Percentiles rank a stretch among this genome's conserved stretches.
phyloP scores from a whole-genome alignment of 2,888 invertebrate genomes.

The Trissonchulus latispiculum region DNA sequence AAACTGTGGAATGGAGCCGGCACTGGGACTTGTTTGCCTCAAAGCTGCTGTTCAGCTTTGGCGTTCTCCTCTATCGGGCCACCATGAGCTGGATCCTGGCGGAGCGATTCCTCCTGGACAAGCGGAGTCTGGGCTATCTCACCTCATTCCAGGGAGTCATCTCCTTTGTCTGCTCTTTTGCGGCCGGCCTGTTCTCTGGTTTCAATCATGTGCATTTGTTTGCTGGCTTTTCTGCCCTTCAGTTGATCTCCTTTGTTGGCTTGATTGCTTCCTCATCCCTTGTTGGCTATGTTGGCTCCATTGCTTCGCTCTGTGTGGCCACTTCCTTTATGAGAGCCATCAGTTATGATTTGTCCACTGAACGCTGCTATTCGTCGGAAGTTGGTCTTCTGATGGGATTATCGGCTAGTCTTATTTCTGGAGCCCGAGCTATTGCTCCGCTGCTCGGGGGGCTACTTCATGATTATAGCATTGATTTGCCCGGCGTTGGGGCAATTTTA shows the following conservation, averaged over 20 bases:
- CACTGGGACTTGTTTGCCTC: conserved; percentile 21
- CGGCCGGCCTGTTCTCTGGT: background rate
- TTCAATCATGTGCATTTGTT: too few species aligned
- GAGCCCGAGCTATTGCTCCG: conserved; percentile 12
- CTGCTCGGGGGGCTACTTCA: conserved; percentile 16
- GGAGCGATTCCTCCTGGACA: background rate
- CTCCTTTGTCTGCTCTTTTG: background rate
- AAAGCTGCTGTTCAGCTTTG: conserved; percentile 14
- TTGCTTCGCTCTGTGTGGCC: background rate
- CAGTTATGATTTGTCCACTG: conserved; percentile 11
- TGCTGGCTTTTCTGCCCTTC: too few species aligned
- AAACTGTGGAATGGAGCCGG: conserved; percentile 19
- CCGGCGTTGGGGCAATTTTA: too few species aligned
- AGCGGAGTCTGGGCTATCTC: background rate
- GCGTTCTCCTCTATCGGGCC: conserved; percentile 21
- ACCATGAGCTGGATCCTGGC: conserved; percentile 22
- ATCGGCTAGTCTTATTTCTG: conserved; percentile 3
- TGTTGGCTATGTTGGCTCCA: background rate
- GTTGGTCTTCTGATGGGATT: conserved; percentile 15
- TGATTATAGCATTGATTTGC: too few species aligned
- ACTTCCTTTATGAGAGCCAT: conserved; percentile 20
- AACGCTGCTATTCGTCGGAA: conserved; percentile 10
- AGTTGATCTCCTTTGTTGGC: background rate
- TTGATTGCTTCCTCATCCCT: background rate
- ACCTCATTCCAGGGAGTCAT: conserved; percentile 18